Percentiles rank a stretch among this genome's conserved stretches.
These are phyloP conservation scores for Leptogaster cylindrica DNA, from an alignment of 2,888 invertebrate genomes.

Conservation along the genomic window DNA sequence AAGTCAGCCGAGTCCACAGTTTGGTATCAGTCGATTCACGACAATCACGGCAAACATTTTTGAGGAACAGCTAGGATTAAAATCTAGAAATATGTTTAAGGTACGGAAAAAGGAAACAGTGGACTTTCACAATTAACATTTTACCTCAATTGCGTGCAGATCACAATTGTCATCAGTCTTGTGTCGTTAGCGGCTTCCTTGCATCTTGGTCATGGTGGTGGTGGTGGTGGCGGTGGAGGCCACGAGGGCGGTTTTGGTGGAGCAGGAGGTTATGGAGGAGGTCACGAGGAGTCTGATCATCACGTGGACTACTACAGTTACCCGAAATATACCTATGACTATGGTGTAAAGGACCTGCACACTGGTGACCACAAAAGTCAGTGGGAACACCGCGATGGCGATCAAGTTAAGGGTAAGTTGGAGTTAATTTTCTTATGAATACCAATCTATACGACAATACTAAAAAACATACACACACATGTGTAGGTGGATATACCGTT, in stretches of 20 bases:
- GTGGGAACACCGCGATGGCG: conserved; percentile 61
- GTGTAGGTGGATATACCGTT: conserved; percentile 60
- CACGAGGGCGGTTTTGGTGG: not conserved
- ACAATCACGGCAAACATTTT: not conserved
- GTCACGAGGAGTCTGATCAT: conserved; percentile 18
- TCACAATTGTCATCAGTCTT: not conserved
- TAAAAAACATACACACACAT: too few relatives aligned
- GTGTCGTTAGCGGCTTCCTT: not conserved
- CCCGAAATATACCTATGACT: conserved; percentile 57
- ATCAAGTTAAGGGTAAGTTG: conserved; percentile 55
- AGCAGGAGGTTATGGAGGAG: conserved; percentile 6
- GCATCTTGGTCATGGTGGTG: not conserved
- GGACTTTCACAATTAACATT: too few relatives aligned
- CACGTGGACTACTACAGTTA: conserved; percentile 57
- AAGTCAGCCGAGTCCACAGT: too few relatives aligned
- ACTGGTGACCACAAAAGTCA: conserved; percentile 58
- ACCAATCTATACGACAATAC: not conserved
- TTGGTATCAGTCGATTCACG: not conserved
- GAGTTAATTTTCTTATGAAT: not conserved
- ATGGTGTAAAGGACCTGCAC: conserved; percentile 57
- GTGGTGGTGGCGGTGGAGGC: not conserved
- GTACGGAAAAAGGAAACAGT: too few relatives aligned
- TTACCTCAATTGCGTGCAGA: too few relatives aligned
- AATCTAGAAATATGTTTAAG: not conserved
- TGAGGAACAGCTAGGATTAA: not conserved